Base-by-base conservation (phyloP, 2,113 vertebrate genomes). In the Cranoglanis bouderius region DNA sequence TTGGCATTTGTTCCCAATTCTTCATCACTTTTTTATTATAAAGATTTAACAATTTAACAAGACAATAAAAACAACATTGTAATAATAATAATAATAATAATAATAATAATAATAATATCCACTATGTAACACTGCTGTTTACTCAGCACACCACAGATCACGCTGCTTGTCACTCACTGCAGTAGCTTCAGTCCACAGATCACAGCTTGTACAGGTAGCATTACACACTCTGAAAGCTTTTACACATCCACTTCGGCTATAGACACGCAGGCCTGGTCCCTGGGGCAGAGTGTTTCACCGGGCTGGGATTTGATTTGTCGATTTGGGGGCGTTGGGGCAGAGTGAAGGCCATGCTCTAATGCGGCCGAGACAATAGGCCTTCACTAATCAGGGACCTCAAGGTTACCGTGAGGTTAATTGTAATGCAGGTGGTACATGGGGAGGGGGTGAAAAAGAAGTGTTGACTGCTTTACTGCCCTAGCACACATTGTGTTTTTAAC, bases 321-420 rank as follows among this genome's bases (percentile, higher is more conserved):
- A 94, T 94, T 85, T 53, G 63, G 78, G 74, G 86, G 55, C 78
- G 38, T 55, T 65, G 96, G 94, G 96, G 94, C 94, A 96, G 96
- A 94, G 95, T 91, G 95, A 96, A 95, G 95, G 94, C 95, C 93
- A 89, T 95, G 96, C 97, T 94, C 95, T 96, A 97, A 97, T 96
- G 95, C 93, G 93, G 93, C 92, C 93, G 93, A 97, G 97, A 97
- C 96, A 98, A 98, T 96, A 96, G 96, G 95, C 95, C 96, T 96
- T 97, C 95, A 97, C 97, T 97, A 98, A 97, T 97, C 96, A 97
- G 96, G 96, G 96, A 97, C 96, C 95, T 97, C 95, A 97, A 96
- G 97, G 96, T 97, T 97, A 95, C 96, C 95, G 96, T 96, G 95
- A 98, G 97, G 96, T 97, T 97, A 97, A 97, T 97, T 97, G 96